phyloP scores from a whole-genome alignment of 2,797 vertebrate genomes.

The Luscinia megarhynchos region DNA sequence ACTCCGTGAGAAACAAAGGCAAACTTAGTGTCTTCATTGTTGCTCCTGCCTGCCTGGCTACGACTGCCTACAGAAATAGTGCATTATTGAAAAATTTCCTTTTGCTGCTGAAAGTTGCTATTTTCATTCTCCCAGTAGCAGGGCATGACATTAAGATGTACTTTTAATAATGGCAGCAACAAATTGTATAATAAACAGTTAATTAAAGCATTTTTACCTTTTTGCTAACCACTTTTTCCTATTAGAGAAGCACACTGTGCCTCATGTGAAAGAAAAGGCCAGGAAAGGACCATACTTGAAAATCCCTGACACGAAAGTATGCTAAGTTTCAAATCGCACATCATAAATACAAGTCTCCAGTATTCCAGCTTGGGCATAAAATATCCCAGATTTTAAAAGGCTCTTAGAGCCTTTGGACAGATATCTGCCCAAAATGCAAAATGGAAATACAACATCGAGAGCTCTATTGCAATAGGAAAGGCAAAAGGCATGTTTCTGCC shows the following conservation, averaged over 20 bases:
- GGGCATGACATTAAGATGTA: neutral
- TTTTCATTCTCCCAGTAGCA: neutral
- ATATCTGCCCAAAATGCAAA: neutral
- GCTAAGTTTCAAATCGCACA: neutral
- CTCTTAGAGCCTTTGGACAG: neutral
- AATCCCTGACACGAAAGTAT: neutral
- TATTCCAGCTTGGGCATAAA: neutral
- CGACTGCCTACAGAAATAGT: neutral
- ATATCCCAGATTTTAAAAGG: neutral
- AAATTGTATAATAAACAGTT: neutral
- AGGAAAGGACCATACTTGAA: neutral
- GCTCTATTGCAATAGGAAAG: neutral
- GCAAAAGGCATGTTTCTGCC: neutral
- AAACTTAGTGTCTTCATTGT: neutral
- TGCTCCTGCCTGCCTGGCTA: neutral
- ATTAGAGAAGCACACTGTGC: neutral
- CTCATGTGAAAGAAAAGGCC: neutral
- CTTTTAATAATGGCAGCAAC: neutral
- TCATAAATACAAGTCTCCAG: neutral
- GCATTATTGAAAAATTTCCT: neutral
- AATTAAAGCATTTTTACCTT: neutral
- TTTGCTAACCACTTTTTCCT: neutral
- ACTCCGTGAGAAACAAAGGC: neutral
- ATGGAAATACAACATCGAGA: neutral
- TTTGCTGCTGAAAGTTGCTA: neutral